Base-by-base conservation (phyloP, 2,888 invertebrate species). In the Hypena proboscidalis region DNA sequence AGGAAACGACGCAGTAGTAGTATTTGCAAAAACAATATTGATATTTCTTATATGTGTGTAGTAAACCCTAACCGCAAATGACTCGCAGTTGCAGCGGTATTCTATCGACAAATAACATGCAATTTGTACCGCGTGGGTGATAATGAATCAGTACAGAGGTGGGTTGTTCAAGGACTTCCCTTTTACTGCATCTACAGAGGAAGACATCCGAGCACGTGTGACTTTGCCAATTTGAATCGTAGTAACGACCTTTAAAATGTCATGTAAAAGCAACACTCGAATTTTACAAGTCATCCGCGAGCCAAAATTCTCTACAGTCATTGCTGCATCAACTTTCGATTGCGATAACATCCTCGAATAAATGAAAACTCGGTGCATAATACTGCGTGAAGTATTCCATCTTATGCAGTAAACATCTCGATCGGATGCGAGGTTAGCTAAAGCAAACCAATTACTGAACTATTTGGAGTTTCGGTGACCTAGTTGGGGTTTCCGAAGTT, bases 81-180 rank as follows among this genome's bases (percentile, higher is more conserved):
- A 35, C 26, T 64, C 56, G 48, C 46, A 45, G 33, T 48, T 61
- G 56, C 53, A 52, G 37, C 42, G 23, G 40, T 39, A 58, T 58
- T 58, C 67, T 67, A 75, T 74, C 64, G 46, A 67, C 66, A 67
- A 67, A 67, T 68, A 58, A 58, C 50, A 59, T 67, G 74, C 71
- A 76, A 72, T 74, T 75, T 70, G 67, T 64, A 59, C 31, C 61
- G 78, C 77, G 89, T 89, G 83, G 88, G 89, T 63, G 81, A 72
- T 74, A 74, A 75, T 87, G 88, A 89, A 77, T 85, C 85, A 82
- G 71, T 61, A 58, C 53, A 58, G 51, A 57, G 59, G 85, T 85
- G 81, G 86, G 85, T 62, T 49, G 78, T 41, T 74, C 89, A 90
- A 89, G 90, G 90, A 84, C 82, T 83, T 81, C 72, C 86, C 86